Conservation (phyloP, 2,797 vertebrate genomes). For the Sitta carolinensis region DNA sequence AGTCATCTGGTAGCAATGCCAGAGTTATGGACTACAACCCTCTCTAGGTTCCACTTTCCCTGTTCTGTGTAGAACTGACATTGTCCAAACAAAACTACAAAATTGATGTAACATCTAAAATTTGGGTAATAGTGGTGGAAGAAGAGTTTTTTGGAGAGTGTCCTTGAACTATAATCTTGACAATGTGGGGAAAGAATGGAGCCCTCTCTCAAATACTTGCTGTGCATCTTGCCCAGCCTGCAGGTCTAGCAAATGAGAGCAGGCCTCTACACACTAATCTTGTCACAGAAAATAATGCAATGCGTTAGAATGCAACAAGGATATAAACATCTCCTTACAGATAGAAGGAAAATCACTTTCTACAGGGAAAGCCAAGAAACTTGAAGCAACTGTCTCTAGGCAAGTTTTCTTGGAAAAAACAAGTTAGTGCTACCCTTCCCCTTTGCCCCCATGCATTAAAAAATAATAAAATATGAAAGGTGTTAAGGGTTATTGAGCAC, state of each 20-base stretch:
- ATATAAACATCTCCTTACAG: background rate
- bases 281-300: background rate
- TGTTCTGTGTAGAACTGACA: background rate
- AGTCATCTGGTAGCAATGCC: background rate
- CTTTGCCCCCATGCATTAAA: background rate
- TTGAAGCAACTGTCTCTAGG: background rate
- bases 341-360: background rate
- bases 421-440: background rate
- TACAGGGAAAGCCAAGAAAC: background rate
- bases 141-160: background rate
- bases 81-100: background rate
- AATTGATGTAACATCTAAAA: background rate
- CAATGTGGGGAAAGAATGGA: background rate
- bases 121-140: background rate
- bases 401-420: background rate
- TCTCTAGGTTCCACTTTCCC: background rate
- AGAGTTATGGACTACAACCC: background rate
- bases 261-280: background rate
- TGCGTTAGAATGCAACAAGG: background rate
- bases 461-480: background rate
- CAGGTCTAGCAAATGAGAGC: background rate
- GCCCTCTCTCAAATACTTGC: background rate
- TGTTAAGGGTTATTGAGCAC: constrained; percentile 20
- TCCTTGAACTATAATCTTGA: background rate
- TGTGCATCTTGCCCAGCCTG: background rate